Evolutionary conservation across 2,888 invertebrate species (phyloP).

Genomic region (Eucera pruinosa): DNA sequence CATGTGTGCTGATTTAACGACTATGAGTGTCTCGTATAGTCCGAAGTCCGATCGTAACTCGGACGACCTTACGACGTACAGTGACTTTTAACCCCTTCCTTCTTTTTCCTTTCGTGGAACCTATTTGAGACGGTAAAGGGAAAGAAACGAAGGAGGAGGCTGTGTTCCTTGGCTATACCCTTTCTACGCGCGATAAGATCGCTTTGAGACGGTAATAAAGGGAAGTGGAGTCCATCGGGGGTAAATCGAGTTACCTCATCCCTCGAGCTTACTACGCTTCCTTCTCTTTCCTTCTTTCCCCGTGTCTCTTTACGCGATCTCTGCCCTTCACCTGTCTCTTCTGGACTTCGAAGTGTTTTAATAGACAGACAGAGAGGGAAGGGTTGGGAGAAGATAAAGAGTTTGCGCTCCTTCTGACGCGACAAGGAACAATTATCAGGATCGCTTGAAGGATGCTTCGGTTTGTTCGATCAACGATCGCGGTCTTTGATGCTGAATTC

Average conservation of each 20-base stretch:
- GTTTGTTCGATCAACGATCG: neutral
- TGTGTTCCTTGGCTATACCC: slow-evolving; percentile 31
- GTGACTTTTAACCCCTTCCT: slow-evolving; percentile 50
- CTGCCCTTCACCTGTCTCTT: slow-evolving; percentile 44
- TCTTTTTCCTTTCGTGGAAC: slow-evolving; percentile 40
- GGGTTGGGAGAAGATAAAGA: neutral
- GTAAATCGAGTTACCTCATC: slow-evolving; percentile 78
- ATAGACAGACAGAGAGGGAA: slow-evolving; percentile 10
- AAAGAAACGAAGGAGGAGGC: slow-evolving; percentile 35
- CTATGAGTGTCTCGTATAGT: slow-evolving; percentile 38
- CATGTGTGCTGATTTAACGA: slow-evolving; percentile 66
- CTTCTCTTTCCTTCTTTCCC: slow-evolving; percentile 24
- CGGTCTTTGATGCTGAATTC: neutral
- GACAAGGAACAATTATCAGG: slow-evolving; percentile 42
- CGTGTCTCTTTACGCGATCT: slow-evolving; percentile 41
- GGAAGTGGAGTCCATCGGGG: slow-evolving; percentile 70
- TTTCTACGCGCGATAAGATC: slow-evolving; percentile 69
- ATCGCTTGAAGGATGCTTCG: slow-evolving; percentile 18
- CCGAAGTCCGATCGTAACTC: slow-evolving; percentile 49
- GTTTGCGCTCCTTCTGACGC: slow-evolving; percentile 9
- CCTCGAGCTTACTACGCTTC: slow-evolving; percentile 14
- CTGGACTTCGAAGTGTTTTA: slow-evolving; percentile 33
- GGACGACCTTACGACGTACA: slow-evolving; percentile 50
- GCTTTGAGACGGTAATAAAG: slow-evolving; percentile 79
- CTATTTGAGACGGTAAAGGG: slow-evolving; percentile 54